Percentiles rank a stretch among this genome's conserved stretches.
Evolutionary conservation across 2,113 vertebrate genomes (phyloP).

Genomic region (Merops nubicus): DNA sequence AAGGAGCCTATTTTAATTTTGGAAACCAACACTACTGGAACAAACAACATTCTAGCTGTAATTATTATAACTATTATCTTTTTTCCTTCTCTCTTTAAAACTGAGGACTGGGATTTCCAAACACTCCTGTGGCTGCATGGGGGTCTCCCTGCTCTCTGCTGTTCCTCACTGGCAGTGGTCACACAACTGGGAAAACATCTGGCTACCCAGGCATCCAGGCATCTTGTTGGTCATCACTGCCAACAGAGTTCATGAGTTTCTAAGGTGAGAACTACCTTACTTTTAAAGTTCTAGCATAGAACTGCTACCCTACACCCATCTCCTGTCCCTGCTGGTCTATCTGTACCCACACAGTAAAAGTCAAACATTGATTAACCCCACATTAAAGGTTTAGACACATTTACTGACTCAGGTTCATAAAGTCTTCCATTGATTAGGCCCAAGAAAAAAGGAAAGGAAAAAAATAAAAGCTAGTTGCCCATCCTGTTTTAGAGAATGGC

Average conservation of each 20-base stretch:
- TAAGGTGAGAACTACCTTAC: neutral
- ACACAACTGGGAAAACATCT: neutral
- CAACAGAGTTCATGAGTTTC: neutral
- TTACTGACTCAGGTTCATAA: neutral
- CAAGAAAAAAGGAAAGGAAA: neutral
- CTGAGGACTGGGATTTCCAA: neutral
- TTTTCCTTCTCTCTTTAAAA: neutral
- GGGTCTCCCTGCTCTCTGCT: neutral
- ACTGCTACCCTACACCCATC: neutral
- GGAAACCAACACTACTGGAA: neutral
- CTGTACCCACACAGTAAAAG: neutral
- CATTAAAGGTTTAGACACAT: neutral
- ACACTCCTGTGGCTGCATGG: rapidly evolving
- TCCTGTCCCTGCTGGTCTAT: neutral
- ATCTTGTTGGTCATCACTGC: neutral
- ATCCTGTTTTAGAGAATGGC: neutral
- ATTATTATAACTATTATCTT: neutral
- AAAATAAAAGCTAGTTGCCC: neutral
- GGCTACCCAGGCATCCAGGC: neutral
- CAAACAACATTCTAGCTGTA: neutral
- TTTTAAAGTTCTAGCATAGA: neutral
- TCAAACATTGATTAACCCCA: neutral
- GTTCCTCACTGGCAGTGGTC: neutral
- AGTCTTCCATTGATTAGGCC: neutral
- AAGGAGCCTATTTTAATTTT: neutral